Conservation (phyloP, 1,140 invertebrate genomes). For the Papilio helenus region DNA sequence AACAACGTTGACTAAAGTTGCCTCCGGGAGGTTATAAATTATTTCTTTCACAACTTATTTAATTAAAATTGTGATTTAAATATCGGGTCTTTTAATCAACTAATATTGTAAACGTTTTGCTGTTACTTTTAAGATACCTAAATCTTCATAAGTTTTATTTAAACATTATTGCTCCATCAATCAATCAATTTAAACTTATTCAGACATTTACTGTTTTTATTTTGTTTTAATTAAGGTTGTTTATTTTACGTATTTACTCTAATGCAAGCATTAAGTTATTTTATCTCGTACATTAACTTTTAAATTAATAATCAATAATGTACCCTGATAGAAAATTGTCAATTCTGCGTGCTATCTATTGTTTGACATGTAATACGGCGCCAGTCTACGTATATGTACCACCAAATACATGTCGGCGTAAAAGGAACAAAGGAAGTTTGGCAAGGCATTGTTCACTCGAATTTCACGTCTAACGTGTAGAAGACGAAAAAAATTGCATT, state of each 20-base stretch:
- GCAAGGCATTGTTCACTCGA: slow-evolving; percentile 69
- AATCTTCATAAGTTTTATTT: background rate
- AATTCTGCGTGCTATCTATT: slow-evolving; percentile 19
- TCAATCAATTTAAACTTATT: background rate
- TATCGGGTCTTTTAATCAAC: background rate
- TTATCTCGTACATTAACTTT: background rate
- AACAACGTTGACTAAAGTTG: slow-evolving; percentile 35
- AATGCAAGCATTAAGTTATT: background rate
- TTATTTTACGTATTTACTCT: too few species aligned
- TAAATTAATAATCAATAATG: background rate
- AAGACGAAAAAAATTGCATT: slow-evolving; percentile 73
- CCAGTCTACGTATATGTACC: slow-evolving; percentile 48
- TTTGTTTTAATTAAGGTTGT: background rate
- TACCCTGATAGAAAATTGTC: slow-evolving; percentile 18
- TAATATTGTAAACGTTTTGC: background rate
- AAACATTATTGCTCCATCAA: background rate
- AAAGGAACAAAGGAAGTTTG: slow-evolving; percentile 80
- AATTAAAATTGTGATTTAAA: slow-evolving; percentile 27
- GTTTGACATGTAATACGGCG: slow-evolving; percentile 39
- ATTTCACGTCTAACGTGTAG: slow-evolving; percentile 63
- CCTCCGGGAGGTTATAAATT: slow-evolving; percentile 31
- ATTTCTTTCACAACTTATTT: slow-evolving; percentile 1
- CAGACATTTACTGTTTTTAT: background rate
- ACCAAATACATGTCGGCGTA: slow-evolving; percentile 52
- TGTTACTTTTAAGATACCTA: background rate